Conservation (phyloP, 2,888 invertebrate genomes). For the Entomobrya multifasciata region DNA sequence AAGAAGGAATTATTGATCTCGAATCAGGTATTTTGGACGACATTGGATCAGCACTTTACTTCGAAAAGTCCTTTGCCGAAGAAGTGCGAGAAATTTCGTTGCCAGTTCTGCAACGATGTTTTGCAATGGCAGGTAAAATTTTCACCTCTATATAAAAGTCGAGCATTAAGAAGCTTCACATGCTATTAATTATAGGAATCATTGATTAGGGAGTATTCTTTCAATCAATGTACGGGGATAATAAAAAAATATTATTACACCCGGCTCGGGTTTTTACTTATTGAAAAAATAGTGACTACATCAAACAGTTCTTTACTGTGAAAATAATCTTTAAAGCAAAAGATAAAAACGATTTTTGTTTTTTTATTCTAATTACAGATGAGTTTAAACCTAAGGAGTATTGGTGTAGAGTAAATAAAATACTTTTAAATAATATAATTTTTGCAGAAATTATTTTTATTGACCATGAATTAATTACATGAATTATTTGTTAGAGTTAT, state of each 20-base stretch:
- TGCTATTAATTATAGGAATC: neutral
- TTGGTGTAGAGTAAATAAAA: slow-evolving; percentile 49
- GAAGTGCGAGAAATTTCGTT: slow-evolving; percentile 33
- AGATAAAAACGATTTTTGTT: neutral
- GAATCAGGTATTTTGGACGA: slow-evolving; percentile 48
- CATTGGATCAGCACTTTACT: slow-evolving; percentile 63
- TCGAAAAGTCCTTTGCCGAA: slow-evolving; percentile 49
- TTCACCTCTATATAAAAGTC: too few relatives aligned
- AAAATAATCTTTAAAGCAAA: too few relatives aligned
- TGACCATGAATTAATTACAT: neutral
- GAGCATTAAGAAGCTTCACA: neutral
- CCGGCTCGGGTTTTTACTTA: too few relatives aligned
- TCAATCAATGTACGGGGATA: too few relatives aligned
- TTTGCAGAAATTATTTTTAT: neutral
- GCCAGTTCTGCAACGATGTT: slow-evolving; percentile 51
- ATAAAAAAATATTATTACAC: too few relatives aligned
- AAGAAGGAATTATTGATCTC: slow-evolving; percentile 25
- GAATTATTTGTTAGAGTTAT: slow-evolving; percentile 25
- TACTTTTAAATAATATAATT: neutral
- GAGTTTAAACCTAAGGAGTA: slow-evolving; percentile 53
- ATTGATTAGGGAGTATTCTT: too few relatives aligned
- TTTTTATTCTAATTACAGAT: slow-evolving; percentile 21
- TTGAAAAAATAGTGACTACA: too few relatives aligned
- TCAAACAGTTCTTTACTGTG: too few relatives aligned
- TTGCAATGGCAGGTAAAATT: slow-evolving; percentile 32